phyloP scores from a whole-genome alignment of 2,797 vertebrate genomes.

The Morelia viridis region DNA sequence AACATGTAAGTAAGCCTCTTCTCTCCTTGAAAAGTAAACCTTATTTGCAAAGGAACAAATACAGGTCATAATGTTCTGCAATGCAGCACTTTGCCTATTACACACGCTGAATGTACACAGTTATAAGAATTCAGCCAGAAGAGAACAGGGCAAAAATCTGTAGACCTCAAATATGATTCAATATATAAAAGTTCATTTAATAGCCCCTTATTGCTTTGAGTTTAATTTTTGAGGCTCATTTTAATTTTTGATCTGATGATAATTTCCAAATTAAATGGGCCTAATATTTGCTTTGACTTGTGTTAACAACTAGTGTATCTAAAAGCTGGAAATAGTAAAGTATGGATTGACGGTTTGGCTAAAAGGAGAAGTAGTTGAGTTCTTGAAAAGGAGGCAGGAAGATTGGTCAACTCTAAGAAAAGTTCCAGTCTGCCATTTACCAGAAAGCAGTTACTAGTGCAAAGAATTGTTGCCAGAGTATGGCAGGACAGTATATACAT shows the following conservation, averaged over 20 bases:
- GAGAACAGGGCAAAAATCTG: not conserved
- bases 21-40: not conserved
- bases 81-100: conserved; percentile 13
- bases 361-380: not conserved
- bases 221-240: not conserved
- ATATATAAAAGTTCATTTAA: not conserved
- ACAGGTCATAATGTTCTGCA: conserved; percentile 24
- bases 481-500: not conserved
- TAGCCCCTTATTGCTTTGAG: not conserved
- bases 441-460: not conserved
- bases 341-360: not conserved
- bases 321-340: not conserved
- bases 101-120: not conserved
- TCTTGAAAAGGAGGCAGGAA: not conserved
- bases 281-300: not conserved
- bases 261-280: not conserved
- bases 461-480: not conserved
- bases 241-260: not conserved
- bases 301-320: not conserved
- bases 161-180: not conserved
- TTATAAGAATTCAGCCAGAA: not conserved
- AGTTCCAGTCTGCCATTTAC: not conserved
- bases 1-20: not conserved
- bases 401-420: not conserved
- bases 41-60: conserved; percentile 37